Base-by-base conservation (phyloP, 2,888 invertebrate species). In the Acleris cristana region DNA sequence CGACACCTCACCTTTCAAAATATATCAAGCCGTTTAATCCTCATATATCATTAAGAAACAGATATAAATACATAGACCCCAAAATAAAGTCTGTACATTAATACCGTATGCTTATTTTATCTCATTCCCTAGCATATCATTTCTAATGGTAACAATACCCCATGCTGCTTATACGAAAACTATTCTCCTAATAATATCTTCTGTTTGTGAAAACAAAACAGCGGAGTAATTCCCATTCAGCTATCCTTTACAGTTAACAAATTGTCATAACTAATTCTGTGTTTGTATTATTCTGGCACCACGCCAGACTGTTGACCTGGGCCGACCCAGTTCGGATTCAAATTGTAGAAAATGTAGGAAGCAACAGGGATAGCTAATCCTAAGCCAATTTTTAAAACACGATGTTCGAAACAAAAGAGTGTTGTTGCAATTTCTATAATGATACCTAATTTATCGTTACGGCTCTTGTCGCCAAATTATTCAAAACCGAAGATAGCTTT, bases 241-340 rank as follows among this genome's bases (percentile, higher is more conserved):
- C 58, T 52, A 67, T 63, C 58, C 67, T 63, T 67, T 53, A 57
- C 66, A 66, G 54, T 52, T 54, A 58, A 58, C 63, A 67, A 67
- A 67, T 67, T 67, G 63, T 67, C 63, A 63, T 67, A 67, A 67
- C 67, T 67, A 67, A 67, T 67, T 58, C 67, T 12, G 40, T 63
- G 54, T 67, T 67, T 63, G 67, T 67, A 67, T 67, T 67, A 62
- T 58, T 57, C 49, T 67, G 67, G 67, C 67, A 18, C 2, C 10
- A 0, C 6, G 57, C 67, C 67, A 67, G 58, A 21, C 59, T 51
- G 59, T 51, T 60, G 59, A 51, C 59, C 56, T 54, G 49, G 16
- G n/a, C 62, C 49, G 67, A 63, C 67, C 62, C 21, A 58, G 62
- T 67, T 62, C 54, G 23, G 48, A n/a, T 30, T 63, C 48, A 58